Evolutionary conservation across 2,797 vertebrate species (phyloP), one percentile per base, ranked within the genome.

Genomic region (Crenuchus spilurus): DNA sequence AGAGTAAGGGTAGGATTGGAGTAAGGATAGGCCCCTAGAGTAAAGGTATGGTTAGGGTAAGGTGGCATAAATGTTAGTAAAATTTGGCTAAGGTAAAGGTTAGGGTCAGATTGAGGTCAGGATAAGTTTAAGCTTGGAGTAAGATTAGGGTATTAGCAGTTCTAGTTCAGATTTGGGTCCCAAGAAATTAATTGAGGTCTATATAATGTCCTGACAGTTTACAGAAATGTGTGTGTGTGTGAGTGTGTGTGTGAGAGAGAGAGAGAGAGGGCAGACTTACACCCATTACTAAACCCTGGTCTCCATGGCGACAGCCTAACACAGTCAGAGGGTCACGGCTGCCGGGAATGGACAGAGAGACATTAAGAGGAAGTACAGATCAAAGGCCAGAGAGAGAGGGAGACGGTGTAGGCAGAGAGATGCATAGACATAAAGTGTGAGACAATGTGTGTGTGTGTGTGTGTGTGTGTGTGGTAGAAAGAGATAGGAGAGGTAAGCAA

Each of bases 291-390:
- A 69, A 79, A 77, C 79, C 72, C 62, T 73, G 51, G 84, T 85
- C 80, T 79, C 84, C 84, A 84, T 85, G 79, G 84, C 77, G 81
- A 85, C 82, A 82, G 69, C 80, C 80, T 70, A 79, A 83, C 76
- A 78, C 77, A 75, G 77, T 74, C 74, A 68, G 74, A 70, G 74
- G 74, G 80, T 82, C 80, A 81, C 31, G 74, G 82, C 72, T 77
- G 75, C 62, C 30, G 67, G 33, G 75, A 73, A 74, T 28, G 71
- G 72, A 68, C 72, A 70, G 70, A 71, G 79, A 65, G 74, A 66
- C 70, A 72, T 76, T 61, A 78, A 78, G 69, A 75, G 61, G 79
- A 71, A 66, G 70, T 64, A 74, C 58, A 67, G 72, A 67, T 72
- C 72, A 75, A 76, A 70, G 63, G 75, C 54, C 63, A 73, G 61